Evolutionary conservation across 2,797 vertebrate genomes (phyloP).

Genomic region (Acanthornis magna): DNA sequence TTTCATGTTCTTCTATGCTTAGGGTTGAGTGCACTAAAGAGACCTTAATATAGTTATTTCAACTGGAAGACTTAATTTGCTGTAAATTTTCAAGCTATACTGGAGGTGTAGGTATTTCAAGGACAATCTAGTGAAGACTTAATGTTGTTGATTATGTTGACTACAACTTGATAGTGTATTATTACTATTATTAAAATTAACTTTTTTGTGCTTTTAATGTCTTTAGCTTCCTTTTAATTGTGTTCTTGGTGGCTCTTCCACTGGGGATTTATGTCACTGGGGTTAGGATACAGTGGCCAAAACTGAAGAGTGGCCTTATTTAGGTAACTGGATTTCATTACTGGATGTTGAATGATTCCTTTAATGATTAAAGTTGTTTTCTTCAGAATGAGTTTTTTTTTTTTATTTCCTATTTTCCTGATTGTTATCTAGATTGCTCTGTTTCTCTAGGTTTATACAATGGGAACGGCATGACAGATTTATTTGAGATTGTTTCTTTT

Average conservation of each 20-base stretch:
- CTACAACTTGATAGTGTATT: background rate
- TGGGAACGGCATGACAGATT: background rate
- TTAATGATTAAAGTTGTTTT: background rate
- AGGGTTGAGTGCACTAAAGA: background rate
- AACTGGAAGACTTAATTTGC: constrained; percentile 15
- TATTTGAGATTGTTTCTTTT: background rate
- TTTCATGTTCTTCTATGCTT: constrained; percentile 49
- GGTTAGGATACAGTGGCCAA: background rate
- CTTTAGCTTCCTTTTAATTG: background rate
- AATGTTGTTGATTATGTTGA: constrained; percentile 14
- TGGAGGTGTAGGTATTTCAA: constrained; percentile 13
- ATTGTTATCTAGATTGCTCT: background rate
- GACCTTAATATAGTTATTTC: constrained; percentile 53
- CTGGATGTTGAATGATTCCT: background rate
- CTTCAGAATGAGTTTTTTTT: background rate
- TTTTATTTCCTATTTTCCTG: background rate
- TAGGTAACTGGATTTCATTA: background rate
- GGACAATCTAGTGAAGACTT: background rate
- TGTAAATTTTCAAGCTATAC: constrained; percentile 46
- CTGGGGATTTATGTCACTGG: background rate
- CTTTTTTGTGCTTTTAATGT: constrained; percentile 21
- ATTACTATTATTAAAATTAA: constrained; percentile 16
- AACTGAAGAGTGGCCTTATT: background rate
- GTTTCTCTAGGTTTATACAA: background rate
- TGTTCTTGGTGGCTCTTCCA: background rate